Evolutionary conservation across 2,797 vertebrate species (phyloP).

Genomic region (Poecilia wingei): DNA sequence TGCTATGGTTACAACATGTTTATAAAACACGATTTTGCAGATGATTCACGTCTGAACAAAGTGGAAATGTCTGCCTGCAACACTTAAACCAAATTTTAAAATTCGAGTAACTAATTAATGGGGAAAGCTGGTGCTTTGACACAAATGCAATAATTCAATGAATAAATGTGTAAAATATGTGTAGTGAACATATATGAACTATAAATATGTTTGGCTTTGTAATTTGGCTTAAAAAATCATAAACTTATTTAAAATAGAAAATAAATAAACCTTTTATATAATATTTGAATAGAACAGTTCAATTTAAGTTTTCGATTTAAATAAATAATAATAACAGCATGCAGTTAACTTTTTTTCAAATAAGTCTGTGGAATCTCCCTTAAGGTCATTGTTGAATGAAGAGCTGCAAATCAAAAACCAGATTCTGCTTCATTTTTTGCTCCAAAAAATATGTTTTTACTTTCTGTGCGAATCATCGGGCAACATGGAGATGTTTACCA

Average conservation of each 20-base stretch:
- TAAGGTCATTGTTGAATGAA: neutral
- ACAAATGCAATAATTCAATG: neutral
- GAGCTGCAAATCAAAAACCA: neutral
- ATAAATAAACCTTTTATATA: neutral
- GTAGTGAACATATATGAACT: neutral
- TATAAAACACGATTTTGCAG: neutral
- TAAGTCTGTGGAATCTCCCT: neutral
- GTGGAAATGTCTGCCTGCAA: neutral
- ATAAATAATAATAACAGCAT: neutral
- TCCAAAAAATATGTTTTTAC: neutral
- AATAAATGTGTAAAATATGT: neutral
- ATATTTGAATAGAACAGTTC: neutral
- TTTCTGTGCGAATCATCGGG: neutral
- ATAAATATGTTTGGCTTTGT: neutral
- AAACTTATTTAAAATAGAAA: no score
- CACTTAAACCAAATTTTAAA: neutral
- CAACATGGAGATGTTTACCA: neutral
- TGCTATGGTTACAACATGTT: neutral
- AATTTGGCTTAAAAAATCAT: neutral
- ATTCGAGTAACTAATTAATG: neutral
- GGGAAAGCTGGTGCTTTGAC: neutral
- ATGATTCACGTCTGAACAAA: neutral
- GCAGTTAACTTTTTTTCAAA: neutral
- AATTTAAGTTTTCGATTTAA: neutral
- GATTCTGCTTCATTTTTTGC: neutral